Evolutionary conservation across 2,113 vertebrate genomes (phyloP), one percentile per base, ranked within the genome.

Genomic region (Grammomys surdaster): DNA sequence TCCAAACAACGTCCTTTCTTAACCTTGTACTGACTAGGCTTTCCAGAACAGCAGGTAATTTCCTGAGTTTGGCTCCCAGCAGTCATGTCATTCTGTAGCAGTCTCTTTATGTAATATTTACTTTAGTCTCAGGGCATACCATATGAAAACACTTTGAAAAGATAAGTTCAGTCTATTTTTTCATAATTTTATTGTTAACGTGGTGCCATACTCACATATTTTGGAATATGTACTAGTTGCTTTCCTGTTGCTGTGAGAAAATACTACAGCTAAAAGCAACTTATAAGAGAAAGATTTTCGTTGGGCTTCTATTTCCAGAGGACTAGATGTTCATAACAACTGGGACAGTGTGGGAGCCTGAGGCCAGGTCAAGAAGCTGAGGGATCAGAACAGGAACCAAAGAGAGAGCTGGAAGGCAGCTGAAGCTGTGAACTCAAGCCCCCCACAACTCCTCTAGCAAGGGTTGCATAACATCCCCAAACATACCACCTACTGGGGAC

Each of bases 101-200:
- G 81, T 5, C 19, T 82, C 7, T 70, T 46, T 54, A n/a, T 67
- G 51, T 69, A 65, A 28, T 94, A 69, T 51, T 19, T 77, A n/a
- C 88, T 82, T 90, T 75, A 91, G 73, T 89, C n/a, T 87, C 40
- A 92, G 81, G 73, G 36, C 36, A 69, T 48, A 54, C 3, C 54
- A 10, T 60, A 7, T 84, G 31, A 94, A 92, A 90, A 85, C 82
- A 85, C 81, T 94, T 93, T 92, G n/a, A 56, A 94, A 88, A 76
- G 54, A 31, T 40, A 80, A 17, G 36, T 91, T 86, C 84, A 70
- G 73, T 91, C 78, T n/a, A 22, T 26, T 56, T 92, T 94, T 85
- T 56, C 70, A 20, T 78, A 17, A 26, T 90, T 80, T 72, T 85
- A 90, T 84, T 95, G 88, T 65, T 96, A 94, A 58, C 60, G 17